A percentile compares a stretch with the other conserved stretches of the same genome.
These are phyloP conservation scores for Gallinago nigripennis DNA, from an alignment of 2,797 vertebrate genomes.

Conservation along the genomic window DNA sequence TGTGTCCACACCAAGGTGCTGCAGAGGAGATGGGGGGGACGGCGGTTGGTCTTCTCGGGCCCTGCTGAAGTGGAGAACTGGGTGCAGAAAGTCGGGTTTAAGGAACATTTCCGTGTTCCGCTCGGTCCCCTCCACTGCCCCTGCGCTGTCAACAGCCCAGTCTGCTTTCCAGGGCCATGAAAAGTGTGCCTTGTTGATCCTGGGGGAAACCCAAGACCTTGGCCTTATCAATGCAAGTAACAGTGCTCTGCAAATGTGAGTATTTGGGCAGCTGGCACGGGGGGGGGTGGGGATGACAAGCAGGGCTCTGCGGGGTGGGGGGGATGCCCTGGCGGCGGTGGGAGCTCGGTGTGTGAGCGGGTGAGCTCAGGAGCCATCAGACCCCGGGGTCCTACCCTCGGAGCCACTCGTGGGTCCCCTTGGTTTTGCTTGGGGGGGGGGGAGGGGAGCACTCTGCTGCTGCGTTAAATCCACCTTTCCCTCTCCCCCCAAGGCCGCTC, in stretches of 20 bases:
- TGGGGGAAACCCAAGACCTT: slow-evolving; percentile 91
- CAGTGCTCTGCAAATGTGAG: slow-evolving; percentile 94
- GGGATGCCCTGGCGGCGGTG: accelerated
- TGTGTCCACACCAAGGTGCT: accelerated
- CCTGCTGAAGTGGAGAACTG: not conserved
- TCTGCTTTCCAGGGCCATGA: slow-evolving; percentile 88
- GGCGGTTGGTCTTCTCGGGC: not conserved
- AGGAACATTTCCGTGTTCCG: accelerated
- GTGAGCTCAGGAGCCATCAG: not conserved
- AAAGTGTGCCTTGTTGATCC: slow-evolving; percentile 96
- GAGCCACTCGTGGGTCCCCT: accelerated
- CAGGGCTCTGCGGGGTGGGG: not conserved
- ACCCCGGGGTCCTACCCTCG: not conserved
- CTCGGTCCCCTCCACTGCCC: accelerated
- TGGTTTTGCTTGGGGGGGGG: not conserved
- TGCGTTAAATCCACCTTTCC: not conserved
- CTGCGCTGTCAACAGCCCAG: accelerated
- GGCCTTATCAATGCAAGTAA: slow-evolving; percentile 96
- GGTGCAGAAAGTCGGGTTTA: accelerated
- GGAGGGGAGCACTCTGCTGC: not conserved
- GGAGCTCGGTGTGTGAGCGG: not conserved
- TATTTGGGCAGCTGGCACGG: slow-evolving; percentile 32
- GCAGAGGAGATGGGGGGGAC: not conserved
- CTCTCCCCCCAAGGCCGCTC: slow-evolving; percentile 86
- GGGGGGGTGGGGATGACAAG: not conserved